Evolutionary conservation across 2,888 invertebrate species (phyloP), one percentile per base, ranked within the genome.

Genomic region (Sacculina carcini): DNA sequence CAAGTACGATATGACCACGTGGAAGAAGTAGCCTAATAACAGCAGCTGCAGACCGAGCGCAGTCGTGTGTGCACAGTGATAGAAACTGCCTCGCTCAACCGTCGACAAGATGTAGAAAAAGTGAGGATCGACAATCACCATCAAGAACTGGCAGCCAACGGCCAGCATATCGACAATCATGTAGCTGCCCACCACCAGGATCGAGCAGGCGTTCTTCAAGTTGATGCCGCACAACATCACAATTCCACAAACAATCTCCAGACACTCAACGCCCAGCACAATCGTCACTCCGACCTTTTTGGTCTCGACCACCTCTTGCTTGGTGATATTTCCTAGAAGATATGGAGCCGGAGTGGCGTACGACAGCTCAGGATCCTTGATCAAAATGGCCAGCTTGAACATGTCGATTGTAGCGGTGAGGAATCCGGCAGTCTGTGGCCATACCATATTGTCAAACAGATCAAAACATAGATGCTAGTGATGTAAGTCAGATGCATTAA

Each of bases 331-430:
- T 16, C 9, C 28, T 5, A 42, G 42, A 14, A 42, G 42, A 24
- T 42, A 24, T n/a, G 26, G 42, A 5, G 42, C 26, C 2, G 24
- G 2, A 24, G 24, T 42, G 7, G 42, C 9, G 24, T 42, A 24
- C 14, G 42, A 24, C 7, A 42, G 42, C 42, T 42, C 42, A 2
- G 42, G 42, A 28, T 42, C 42, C n/a, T 42, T 42, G 42, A 42
- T 42, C 16, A 42, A 28, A 16, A 42, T 42, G 42, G 42, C 42
- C 42, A 42, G 42, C 42, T 42, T 42, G 42, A 42, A 42, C 42
- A 42, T 42, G 42, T 42, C 42, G 26, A 42, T 42, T 24, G 16
- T 42, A 28, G 42, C 42, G n/a, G 19, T 5, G 5, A 42, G 42
- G n/a, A 42, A 28, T 1, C 42, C 42, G 16, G 42, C 14, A 2